These are phyloP conservation scores for Drosophila nikananu DNA, from an alignment of 1,140 invertebrate genomes.

Conservation along the genomic window DNA sequence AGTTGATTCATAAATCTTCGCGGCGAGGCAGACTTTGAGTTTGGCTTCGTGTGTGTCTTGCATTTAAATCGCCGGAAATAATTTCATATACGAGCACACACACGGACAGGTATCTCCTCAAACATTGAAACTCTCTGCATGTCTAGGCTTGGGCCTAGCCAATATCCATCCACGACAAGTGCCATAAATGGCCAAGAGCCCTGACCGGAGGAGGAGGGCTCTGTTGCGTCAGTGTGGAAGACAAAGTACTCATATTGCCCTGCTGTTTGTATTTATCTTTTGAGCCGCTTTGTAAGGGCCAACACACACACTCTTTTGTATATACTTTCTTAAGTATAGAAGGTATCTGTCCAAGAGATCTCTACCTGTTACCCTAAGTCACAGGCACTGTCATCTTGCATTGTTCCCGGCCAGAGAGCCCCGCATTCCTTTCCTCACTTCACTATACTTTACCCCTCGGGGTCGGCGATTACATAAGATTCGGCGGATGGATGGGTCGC, in stretches of 20 bases:
- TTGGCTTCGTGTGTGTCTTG: conserved; percentile 74
- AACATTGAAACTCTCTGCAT: conserved; percentile 47
- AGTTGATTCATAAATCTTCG: conserved; percentile 49
- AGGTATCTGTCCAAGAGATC: conserved; percentile 35
- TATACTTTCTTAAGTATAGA: background rate
- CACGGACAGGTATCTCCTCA: conserved; percentile 31
- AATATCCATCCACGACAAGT: conserved; percentile 68
- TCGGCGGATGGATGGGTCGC: conserved; percentile 8
- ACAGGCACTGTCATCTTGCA: conserved; percentile 60
- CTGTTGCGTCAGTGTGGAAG: conserved; percentile 35
- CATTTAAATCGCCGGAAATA: conserved; percentile 83
- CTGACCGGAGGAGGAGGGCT: conserved; percentile 15
- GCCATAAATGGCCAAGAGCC: conserved; percentile 76
- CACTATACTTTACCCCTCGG: conserved; percentile 12
- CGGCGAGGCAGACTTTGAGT: conserved; percentile 42
- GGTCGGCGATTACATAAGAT: conserved; percentile 52
- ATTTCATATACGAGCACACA: conserved; percentile 68
- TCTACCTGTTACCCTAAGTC: conserved; percentile 57
- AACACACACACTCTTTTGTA: conserved; percentile 6
- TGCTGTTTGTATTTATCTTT: conserved; percentile 59
- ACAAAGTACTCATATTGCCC: conserved; percentile 27
- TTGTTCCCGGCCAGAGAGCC: conserved; percentile 26
- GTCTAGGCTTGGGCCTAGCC: conserved; percentile 19
- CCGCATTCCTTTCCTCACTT: conserved; percentile 19
- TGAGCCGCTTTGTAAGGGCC: conserved; percentile 43